Base-by-base conservation (phyloP, 2,797 vertebrate genomes). In the Chrosomus eos region DNA sequence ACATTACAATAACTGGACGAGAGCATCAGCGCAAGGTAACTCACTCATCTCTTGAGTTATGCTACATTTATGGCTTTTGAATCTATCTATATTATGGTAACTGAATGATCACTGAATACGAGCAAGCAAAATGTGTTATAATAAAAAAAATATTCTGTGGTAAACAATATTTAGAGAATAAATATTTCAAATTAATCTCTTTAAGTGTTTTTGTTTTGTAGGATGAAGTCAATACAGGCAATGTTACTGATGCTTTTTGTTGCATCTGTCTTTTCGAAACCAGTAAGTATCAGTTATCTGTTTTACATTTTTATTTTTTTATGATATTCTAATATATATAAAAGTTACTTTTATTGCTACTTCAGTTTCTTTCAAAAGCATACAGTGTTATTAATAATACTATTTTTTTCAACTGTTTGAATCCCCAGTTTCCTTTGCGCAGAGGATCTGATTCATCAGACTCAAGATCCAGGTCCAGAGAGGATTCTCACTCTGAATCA, bases 221-320 rank as follows among this genome's bases (percentile, higher is more conserved):
- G 55, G 38, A 89, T 89, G 88, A 84, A 83, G 85, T 77, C 62
- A 5, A 18, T 86, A 6, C 55, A 28, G 75, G 75, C 55, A 53
- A 28, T 73, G 8, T 8, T 88, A 38, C 82, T 89, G 11, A 64
- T 89, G 79, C 19, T 82, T 16, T 48, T 84, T 67, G 14, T 88
- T 14, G 74, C 71, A 11, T 82, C 78, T 1, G 85, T 83, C 81
- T 66, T 84, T 75, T 77, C 86, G 43, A 89, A 76, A 81, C 73
- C 77, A 53, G 86, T 89, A 70, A 68, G 88, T 89, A 26, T 48
- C 10, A 64, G 38, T 6, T 70, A 77, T 55, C 1, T 18, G 13
- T 51, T 48, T 74, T 18, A 73, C 2, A 14, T 62, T 5, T 23
- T n/a, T 19, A 21, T 40, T 73, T 55, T 55, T 26, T 28, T 14